Percentiles rank a stretch among this genome's conserved stretches.
Conservation (phyloP, 1,140 invertebrate species). For the Papilio polytes region DNA sequence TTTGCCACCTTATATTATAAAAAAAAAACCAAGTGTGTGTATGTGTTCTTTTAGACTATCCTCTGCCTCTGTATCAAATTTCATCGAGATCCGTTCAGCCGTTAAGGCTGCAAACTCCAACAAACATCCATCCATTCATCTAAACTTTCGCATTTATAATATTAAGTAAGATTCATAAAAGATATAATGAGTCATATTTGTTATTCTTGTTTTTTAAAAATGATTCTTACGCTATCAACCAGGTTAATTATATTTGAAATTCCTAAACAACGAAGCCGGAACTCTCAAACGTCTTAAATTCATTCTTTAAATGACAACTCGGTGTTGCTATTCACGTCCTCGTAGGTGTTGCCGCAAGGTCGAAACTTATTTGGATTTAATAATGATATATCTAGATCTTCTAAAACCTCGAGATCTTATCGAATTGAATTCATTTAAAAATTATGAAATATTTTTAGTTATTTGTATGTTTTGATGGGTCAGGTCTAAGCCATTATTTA, state of each 20-base stretch:
- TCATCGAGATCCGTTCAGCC: too few species aligned
- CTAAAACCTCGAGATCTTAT: constrained; percentile 8
- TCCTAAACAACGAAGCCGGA: constrained; percentile 29
- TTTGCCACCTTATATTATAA: too few species aligned
- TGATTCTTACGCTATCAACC: neutral
- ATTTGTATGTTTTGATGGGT: neutral
- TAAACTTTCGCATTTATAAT: too few species aligned
- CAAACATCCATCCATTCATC: too few species aligned
- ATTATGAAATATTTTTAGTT: constrained; percentile 1
- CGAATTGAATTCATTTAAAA: neutral
- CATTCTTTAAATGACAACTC: neutral
- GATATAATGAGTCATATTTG: neutral
- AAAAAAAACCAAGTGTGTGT: too few species aligned
- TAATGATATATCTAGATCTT: constrained; percentile 1
- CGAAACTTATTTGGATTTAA: neutral
- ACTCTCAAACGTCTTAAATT: constrained; percentile 4
- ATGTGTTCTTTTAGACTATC: too few species aligned
- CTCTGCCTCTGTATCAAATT: too few species aligned
- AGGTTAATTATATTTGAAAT: constrained; percentile 1
- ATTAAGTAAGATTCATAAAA: neutral
- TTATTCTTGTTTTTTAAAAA: constrained; percentile 11
- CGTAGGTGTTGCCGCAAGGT: neutral
- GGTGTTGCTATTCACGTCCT: neutral
- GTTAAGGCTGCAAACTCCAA: too few species aligned
- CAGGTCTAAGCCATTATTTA: neutral